Base-by-base conservation (phyloP, 2,113 vertebrate species). In the Echinops telfairi region DNA sequence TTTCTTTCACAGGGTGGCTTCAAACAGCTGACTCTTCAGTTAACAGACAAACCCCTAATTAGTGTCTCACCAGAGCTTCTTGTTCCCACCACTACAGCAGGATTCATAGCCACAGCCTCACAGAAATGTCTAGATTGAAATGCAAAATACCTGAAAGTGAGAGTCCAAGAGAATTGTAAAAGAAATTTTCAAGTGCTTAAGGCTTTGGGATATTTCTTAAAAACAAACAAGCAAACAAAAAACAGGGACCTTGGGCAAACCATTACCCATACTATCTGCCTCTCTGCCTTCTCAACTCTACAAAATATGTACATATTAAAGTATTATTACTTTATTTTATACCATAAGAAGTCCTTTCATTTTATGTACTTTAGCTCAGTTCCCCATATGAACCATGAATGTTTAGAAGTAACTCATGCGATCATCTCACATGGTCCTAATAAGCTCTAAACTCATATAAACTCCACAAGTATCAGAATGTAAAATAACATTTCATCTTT, bases 341-440 rank as follows among this genome's bases (percentile, higher is more conserved):
- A 3, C 82, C 19, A 19, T 83, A 64, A 91, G 86, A 87, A 40
- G 11, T 6, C 4, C 1, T 60, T 38, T 93, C 22, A 16, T 78
- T 94, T 89, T 92, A 82, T 80, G 23, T 31, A 19, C 17, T 19
- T 90, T 81, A 36, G n/a, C 70, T 93, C 62, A 64, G 11, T 75
- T 81, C 29, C 70, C 14, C 2, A 88, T 78, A 36, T 89, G 7
- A 85, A 60, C 66, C 15, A 57, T 38, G 79, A 47, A 17, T 57
- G 71, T 40, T 68, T 10, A 47, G 23, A 95, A 90, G 58, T 78
- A 85, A 78, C 43, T 36, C 62, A 1, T 31, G 16, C 27, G 53
- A 19, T 64, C 29, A n/a, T 23, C 12, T 77, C 19, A 31, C 33
- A 31, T 2, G 1, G 81, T 86, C n/a, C 47, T 57, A 43, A 17